Evolutionary conservation across 2,113 vertebrate species (phyloP).

Genomic region (Brachirus orientalis): DNA sequence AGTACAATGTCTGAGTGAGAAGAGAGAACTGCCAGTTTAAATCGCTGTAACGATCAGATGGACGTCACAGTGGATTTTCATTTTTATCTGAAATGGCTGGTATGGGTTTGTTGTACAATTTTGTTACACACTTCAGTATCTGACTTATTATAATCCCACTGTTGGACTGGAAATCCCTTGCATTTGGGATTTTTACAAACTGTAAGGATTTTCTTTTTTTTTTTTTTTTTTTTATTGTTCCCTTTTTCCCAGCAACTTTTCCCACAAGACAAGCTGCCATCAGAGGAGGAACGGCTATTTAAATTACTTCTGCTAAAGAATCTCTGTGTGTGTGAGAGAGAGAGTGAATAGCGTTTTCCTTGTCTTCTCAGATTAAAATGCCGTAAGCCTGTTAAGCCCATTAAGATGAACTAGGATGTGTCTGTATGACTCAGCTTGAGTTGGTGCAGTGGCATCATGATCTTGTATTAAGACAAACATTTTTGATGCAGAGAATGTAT

Average conservation of each 20-base stretch:
- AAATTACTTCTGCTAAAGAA: constrained; percentile 50
- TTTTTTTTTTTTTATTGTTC: too few species aligned
- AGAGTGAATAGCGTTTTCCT: constrained; percentile 15
- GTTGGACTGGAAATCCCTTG: constrained; percentile 9
- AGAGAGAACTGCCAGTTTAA: constrained; percentile 39
- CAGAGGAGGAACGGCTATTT: constrained; percentile 48
- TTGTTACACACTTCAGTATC: constrained; percentile 3
- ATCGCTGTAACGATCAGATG: constrained; percentile 36
- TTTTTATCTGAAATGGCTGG: constrained; percentile 16
- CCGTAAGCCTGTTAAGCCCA: constrained; percentile 15
- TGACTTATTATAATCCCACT: constrained; percentile 7
- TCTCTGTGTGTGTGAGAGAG: constrained; percentile 17
- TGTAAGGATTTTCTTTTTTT: constrained; percentile 24
- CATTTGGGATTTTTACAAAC: constrained; percentile 28
- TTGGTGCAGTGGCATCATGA: neutral
- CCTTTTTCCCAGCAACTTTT: constrained; percentile 23
- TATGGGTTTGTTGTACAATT: constrained; percentile 17
- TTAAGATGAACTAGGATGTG: constrained; percentile 26
- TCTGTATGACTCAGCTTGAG: constrained; percentile 1
- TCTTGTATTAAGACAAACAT: neutral
- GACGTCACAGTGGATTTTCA: constrained; percentile 30
- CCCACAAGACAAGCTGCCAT: constrained; percentile 24
- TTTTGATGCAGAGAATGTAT: neutral
- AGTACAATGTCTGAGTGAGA: constrained; percentile 47
- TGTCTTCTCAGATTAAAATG: constrained; percentile 29